Evolutionary conservation across 2,113 vertebrate genomes (phyloP), one percentile per base, ranked within the genome.

Genomic region (Pao palembangensis): DNA sequence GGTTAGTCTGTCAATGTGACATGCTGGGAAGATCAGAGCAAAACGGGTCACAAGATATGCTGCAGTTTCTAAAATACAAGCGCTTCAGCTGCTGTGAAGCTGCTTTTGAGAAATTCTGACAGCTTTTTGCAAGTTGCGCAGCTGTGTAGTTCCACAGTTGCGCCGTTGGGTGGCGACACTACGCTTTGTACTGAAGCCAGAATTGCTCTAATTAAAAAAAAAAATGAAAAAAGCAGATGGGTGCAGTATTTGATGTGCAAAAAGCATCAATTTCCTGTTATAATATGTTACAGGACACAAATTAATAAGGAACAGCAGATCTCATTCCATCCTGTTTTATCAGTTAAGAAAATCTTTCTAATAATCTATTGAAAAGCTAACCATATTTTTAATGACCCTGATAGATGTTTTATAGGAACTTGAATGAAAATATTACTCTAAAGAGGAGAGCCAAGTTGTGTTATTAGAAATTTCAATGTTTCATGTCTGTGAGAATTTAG

Each of bases 151-250:
- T 17, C 63, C 10, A 12, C 1, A 0, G 18, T 73, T 55, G 21
- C 23, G 52, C 85, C 88, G 81, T 80, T 75, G 6, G 81, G 52
- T 84, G 83, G 83, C 16, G 71, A 72, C 65, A 73, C 67, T 14
- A 75, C 23, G 56, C 54, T 51, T 25, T 15, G 13, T 11, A 57
- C 15, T 14, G 15, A 58, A 56, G 18, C 17, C 18, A 59, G 34
- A 38, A 14, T 38, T 44, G 18, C 1, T 58, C 56, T 51, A 52
- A 38, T 38, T 38, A 3, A 12, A 3, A 6, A 34, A 34, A 31
- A 51, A 55, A 53, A 6, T 18, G 43, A 16, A 15, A 43, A 1
- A 52, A 58, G 38, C 19, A 2, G 52, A 38, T 13, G 16, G 13
- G 43, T 44, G 16, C 43, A 17, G 16, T 44, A 44, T 44, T 44